These are phyloP conservation scores for Psix sp. DNA, from an alignment of 1,140 invertebrate species.

Conservation along the genomic window DNA sequence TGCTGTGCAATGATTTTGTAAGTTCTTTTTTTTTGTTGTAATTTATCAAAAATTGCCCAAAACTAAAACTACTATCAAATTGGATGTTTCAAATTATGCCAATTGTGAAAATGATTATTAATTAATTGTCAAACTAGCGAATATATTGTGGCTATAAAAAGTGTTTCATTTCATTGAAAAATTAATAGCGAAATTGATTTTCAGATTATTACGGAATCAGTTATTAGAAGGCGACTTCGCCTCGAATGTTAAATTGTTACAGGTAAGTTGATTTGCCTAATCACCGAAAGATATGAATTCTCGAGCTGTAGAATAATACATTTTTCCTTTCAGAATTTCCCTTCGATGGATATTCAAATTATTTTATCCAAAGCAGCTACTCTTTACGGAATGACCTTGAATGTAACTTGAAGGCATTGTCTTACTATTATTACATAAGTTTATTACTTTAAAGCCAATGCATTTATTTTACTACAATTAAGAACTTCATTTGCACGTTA, in stretches of 20 bases:
- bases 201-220: slow-evolving; percentile 87
- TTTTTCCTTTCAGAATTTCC: slow-evolving; percentile 80
- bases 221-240: slow-evolving; percentile 92
- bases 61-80: background rate
- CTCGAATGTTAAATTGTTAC: slow-evolving; percentile 93
- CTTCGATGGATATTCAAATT: slow-evolving; percentile 84
- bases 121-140: no score
- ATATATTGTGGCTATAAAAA: no score
- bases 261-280: slow-evolving; percentile 78
- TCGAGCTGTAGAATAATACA: background rate
- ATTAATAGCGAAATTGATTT: no score
- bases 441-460: slow-evolving; percentile 10
- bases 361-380: slow-evolving; percentile 81
- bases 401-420: slow-evolving; percentile 22
- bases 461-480: background rate
- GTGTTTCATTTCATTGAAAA: no score
- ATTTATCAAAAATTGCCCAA: background rate
- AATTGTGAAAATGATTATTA: no score
- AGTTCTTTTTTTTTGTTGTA: slow-evolving; percentile 75
- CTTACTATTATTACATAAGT: background rate
- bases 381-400: slow-evolving; percentile 70
- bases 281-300: no score
- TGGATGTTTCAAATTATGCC: no score
- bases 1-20: slow-evolving; percentile 98
- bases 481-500: no score